These are phyloP conservation scores for Nycticorax nycticorax DNA, from an alignment of 2,113 vertebrate species.

Conservation along the genomic window DNA sequence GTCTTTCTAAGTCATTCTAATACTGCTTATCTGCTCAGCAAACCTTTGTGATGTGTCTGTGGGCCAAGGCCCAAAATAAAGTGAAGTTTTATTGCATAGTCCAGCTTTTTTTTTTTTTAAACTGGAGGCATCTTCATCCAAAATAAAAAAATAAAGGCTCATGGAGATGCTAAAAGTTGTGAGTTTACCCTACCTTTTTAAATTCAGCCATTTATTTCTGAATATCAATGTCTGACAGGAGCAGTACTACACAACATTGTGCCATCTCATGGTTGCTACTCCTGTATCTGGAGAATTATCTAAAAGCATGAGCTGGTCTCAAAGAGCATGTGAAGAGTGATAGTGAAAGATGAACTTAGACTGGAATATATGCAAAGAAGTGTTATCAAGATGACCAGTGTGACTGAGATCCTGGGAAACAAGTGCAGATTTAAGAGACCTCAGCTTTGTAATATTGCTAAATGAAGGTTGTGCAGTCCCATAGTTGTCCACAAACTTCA, in stretches of 20 bases:
- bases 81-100: slow-evolving; percentile 53
- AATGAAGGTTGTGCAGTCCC: background rate
- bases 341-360: background rate
- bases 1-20: slow-evolving; percentile 68
- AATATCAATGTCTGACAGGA: accelerated
- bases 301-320: background rate
- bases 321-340: background rate
- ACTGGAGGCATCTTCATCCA: background rate
- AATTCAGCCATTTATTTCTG: background rate
- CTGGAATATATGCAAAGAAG: background rate
- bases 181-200: background rate
- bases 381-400: background rate
- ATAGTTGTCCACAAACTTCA: background rate
- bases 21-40: slow-evolving; percentile 61
- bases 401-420: background rate
- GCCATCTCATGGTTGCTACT: background rate
- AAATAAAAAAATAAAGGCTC: background rate
- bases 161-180: background rate
- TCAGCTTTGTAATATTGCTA: background rate
- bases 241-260: background rate
- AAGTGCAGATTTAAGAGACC: background rate
- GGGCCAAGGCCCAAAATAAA: slow-evolving; percentile 15
- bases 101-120: slow-evolving; percentile 11
- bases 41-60: slow-evolving; percentile 42
- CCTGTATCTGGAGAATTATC: background rate